These are phyloP conservation scores for Volucella bombylans DNA, from an alignment of 2,888 invertebrate genomes.

Conservation along the genomic window DNA sequence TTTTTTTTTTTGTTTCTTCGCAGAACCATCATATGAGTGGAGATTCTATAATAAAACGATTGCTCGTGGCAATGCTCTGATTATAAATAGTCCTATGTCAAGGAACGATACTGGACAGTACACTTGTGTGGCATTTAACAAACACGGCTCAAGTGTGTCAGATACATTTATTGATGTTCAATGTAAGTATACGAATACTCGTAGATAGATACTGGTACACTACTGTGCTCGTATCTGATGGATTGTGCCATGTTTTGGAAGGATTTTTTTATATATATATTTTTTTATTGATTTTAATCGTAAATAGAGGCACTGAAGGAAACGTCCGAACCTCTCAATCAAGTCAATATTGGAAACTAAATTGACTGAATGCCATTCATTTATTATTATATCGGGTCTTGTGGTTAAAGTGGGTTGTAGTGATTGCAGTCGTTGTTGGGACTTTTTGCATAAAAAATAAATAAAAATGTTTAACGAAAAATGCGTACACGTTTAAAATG, in stretches of 20 bases:
- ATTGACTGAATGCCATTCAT: slow-evolving; percentile 34
- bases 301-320: slow-evolving; percentile 2
- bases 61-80: slow-evolving; percentile 82
- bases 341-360: slow-evolving; percentile 40
- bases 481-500: neutral
- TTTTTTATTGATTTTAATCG: slow-evolving; percentile 38
- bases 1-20: slow-evolving; percentile 26
- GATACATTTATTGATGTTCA: slow-evolving; percentile 90
- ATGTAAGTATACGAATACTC: slow-evolving; percentile 86
- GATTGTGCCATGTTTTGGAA: slow-evolving; percentile 9
- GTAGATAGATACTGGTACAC: too few relatives aligned
- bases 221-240: too few relatives aligned
- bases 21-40: slow-evolving; percentile 82
- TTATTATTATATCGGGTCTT: slow-evolving; percentile 38
- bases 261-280: neutral
- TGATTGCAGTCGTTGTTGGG: neutral
- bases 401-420: neutral
- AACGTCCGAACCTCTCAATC: slow-evolving; percentile 34
- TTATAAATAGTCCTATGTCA: slow-evolving; percentile 86
- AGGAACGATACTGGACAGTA: slow-evolving; percentile 90
- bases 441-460: too few relatives aligned
- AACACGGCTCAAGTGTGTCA: slow-evolving; percentile 89
- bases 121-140: slow-evolving; percentile 90
- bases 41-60: slow-evolving; percentile 80
- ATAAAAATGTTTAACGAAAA: too few relatives aligned